phyloP scores from a whole-genome alignment of 2,113 vertebrate species.

The Hiodon tergisus region DNA sequence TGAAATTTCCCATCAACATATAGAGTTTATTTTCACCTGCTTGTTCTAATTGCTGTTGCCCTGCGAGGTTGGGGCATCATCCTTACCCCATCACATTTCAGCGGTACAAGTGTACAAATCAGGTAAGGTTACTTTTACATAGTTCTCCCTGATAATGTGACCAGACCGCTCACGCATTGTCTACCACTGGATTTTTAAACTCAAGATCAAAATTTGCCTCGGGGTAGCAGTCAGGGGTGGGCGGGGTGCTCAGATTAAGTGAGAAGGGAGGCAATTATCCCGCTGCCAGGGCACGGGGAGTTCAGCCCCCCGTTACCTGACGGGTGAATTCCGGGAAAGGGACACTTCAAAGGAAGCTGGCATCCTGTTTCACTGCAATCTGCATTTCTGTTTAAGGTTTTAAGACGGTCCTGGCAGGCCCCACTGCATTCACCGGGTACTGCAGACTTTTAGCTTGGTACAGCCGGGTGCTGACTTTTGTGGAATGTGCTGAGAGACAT shows the following conservation, averaged over 20 bases:
- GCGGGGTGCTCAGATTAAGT: not conserved
- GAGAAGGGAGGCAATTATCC: not conserved
- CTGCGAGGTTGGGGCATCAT: slow-evolving; percentile 12
- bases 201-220: too few species aligned
- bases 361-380: not conserved
- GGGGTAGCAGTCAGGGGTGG: too few species aligned
- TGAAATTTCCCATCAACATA: slow-evolving; percentile 9
- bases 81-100: not conserved
- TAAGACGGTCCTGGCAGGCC: not conserved
- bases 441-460: not conserved
- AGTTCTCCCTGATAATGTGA: not conserved
- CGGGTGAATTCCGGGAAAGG: too few species aligned
- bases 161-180: not conserved
- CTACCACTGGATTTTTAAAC: too few species aligned
- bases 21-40: not conserved
- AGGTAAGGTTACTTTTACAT: not conserved
- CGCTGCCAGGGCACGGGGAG: too few species aligned
- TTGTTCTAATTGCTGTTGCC: slow-evolving; percentile 1
- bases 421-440: not conserved
- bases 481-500: too few species aligned
- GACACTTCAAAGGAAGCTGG: too few species aligned
- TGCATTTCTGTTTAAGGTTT: not conserved
- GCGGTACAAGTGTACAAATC: too few species aligned
- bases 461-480: not conserved
- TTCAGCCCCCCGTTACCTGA: too few species aligned